A percentile compares a stretch with the other conserved stretches of the same genome.
Evolutionary conservation across 2,888 invertebrate genomes (phyloP).

Genomic region (Xanthia icteritia): DNA sequence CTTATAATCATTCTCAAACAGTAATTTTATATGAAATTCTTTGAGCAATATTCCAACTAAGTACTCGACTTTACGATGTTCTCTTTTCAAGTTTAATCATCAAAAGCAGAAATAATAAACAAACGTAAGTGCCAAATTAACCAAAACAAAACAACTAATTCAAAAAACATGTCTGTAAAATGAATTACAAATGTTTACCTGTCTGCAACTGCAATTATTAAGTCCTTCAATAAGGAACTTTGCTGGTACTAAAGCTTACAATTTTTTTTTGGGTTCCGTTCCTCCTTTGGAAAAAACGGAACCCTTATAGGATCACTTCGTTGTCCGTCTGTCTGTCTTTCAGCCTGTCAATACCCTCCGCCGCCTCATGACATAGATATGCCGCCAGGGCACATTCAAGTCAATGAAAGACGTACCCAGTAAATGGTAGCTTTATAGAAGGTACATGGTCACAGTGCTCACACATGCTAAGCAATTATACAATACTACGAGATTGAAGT

Average conservation of each 20-base stretch:
- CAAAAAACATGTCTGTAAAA: background rate
- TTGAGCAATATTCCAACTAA: no score
- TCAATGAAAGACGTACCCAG: no score
- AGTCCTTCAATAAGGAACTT: background rate
- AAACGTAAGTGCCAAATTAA: background rate
- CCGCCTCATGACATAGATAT: no score
- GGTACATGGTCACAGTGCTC: no score
- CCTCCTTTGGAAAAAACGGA: no score
- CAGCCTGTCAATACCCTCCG: no score
- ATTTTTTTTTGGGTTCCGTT: background rate
- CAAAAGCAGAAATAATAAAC: background rate
- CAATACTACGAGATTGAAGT: no score
- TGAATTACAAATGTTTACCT: background rate
- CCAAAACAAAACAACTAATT: background rate
- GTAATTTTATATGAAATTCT: background rate
- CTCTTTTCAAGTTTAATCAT: background rate
- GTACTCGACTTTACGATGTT: background rate
- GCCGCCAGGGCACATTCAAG: no score
- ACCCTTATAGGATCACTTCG: no score
- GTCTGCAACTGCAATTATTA: background rate
- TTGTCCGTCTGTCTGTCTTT: no score
- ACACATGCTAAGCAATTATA: no score
- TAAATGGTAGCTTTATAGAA: no score
- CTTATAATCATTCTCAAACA: background rate
- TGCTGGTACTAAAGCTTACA: background rate